phyloP scores from a whole-genome alignment of 2,797 vertebrate species.

The Coregonus ussuriensis region DNA sequence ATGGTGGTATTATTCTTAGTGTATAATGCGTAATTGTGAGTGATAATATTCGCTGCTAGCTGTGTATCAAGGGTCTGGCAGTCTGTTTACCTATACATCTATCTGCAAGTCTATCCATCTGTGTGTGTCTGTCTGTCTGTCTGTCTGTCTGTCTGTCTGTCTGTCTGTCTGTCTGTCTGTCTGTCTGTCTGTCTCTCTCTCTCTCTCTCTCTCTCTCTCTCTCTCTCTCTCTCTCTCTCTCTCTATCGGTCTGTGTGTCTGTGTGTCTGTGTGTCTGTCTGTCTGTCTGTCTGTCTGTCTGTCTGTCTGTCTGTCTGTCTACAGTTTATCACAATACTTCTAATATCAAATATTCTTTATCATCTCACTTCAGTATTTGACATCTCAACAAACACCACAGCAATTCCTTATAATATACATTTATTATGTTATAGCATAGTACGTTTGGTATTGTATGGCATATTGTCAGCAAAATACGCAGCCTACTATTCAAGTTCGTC shows the following conservation, averaged over 20 bases:
- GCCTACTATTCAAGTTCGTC: background rate
- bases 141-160: background rate
- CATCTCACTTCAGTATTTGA: too few relatives aligned
- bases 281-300: slow-evolving; percentile 20
- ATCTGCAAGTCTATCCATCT: slow-evolving; percentile 1
- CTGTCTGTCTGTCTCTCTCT: background rate
- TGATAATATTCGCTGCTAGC: background rate
- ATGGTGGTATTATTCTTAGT: too few relatives aligned
- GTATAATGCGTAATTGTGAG: too few relatives aligned
- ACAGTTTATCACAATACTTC: background rate
- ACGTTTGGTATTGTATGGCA: background rate
- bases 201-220: too few relatives aligned
- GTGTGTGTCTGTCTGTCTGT: background rate
- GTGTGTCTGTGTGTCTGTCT: slow-evolving; percentile 22
- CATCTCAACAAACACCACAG: background rate
- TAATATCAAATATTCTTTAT: background rate
- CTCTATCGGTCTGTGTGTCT: background rate
- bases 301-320: background rate
- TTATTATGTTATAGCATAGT: background rate
- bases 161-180: background rate
- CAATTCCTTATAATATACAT: background rate
- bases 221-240: too few relatives aligned
- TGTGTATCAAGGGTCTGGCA: background rate
- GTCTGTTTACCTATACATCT: background rate
- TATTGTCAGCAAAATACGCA: background rate